Conservation (phyloP, 2,113 vertebrate genomes). For the Maccullochella peelii region DNA sequence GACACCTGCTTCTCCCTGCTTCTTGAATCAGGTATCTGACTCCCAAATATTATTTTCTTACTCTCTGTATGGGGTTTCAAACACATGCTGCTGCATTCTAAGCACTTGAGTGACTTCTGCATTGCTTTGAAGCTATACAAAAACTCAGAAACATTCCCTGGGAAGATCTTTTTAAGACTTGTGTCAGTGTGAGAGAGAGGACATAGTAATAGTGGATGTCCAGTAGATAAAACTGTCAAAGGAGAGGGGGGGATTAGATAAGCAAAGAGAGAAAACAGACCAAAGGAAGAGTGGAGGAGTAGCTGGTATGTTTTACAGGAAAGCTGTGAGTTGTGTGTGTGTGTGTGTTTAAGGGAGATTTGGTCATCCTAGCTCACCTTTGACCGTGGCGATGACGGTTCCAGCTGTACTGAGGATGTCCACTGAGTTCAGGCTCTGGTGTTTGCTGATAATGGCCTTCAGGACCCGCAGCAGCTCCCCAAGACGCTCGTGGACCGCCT, state of each 20-base stretch:
- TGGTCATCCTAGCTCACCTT: constrained; percentile 87
- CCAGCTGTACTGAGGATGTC: constrained; percentile 95
- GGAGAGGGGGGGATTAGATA: constrained; percentile 55
- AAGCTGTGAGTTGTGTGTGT: constrained; percentile 27
- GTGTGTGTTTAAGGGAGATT: constrained; percentile 30
- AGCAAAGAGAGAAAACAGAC: constrained; percentile 74
- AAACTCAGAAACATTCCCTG: constrained; percentile 27
- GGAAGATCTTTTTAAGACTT: constrained; percentile 29
- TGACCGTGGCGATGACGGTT: constrained; percentile 93
- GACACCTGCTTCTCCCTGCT: constrained; percentile 45
- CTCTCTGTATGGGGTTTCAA: constrained; percentile 46
- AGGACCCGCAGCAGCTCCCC: constrained; percentile 92
- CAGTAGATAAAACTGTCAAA: constrained; percentile 48
- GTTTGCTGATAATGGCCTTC: constrained; percentile 92
- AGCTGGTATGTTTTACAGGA: constrained; percentile 51
- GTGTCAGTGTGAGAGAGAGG: constrained; percentile 37
- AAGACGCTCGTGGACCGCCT: constrained; percentile 91
- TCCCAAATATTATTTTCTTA: constrained; percentile 63
- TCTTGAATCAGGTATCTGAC: constrained; percentile 54
- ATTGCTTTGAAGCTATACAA: constrained; percentile 36
- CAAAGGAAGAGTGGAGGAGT: constrained; percentile 56
- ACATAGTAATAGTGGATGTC: constrained; percentile 22
- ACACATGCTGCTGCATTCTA: constrained; percentile 49
- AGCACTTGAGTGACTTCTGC: constrained; percentile 35
- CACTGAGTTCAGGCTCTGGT: constrained; percentile 94